Percentiles rank a stretch among this genome's conserved stretches.
phyloP scores from a whole-genome alignment of 1,140 invertebrate species.

The Nixonia krombeini region DNA sequence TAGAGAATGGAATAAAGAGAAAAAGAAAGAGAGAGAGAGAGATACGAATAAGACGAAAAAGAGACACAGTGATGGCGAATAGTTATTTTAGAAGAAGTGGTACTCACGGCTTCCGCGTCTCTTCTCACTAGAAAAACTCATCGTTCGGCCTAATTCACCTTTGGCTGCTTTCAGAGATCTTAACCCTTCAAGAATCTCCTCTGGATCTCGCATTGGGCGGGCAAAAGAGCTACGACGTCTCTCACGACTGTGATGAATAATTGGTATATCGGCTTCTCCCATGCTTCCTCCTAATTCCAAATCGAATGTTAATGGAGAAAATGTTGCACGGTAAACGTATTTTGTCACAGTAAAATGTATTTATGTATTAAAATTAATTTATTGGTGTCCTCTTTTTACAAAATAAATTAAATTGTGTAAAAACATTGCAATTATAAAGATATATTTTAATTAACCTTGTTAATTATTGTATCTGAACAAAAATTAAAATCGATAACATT shows the following conservation, averaged over 20 bases:
- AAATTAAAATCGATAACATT: too few relatives aligned
- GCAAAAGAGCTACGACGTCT: slow-evolving; percentile 84
- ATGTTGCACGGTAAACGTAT: too few relatives aligned
- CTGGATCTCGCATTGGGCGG: slow-evolving; percentile 79
- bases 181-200: slow-evolving; percentile 78
- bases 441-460: too few relatives aligned
- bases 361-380: too few relatives aligned
- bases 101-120: slow-evolving; percentile 77
- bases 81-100: slow-evolving; percentile 12
- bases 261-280: slow-evolving; percentile 71
- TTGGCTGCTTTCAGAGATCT: slow-evolving; percentile 84
- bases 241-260: slow-evolving; percentile 76
- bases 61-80: slow-evolving; percentile 44
- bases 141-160: slow-evolving; percentile 83
- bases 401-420: too few relatives aligned
- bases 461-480: too few relatives aligned
- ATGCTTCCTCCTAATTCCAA: slow-evolving; percentile 65
- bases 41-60: slow-evolving; percentile 14
- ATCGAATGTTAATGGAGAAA: neutral
- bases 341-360: too few relatives aligned
- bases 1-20: slow-evolving; percentile 30
- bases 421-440: too few relatives aligned
- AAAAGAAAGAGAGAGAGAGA: slow-evolving; percentile 22
- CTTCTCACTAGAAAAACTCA: slow-evolving; percentile 78
- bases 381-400: too few relatives aligned